Percentiles rank a stretch among this genome's conserved stretches.
These are phyloP conservation scores for Notiomystis cincta DNA, from an alignment of 2,113 vertebrate genomes.

Conservation along the genomic window DNA sequence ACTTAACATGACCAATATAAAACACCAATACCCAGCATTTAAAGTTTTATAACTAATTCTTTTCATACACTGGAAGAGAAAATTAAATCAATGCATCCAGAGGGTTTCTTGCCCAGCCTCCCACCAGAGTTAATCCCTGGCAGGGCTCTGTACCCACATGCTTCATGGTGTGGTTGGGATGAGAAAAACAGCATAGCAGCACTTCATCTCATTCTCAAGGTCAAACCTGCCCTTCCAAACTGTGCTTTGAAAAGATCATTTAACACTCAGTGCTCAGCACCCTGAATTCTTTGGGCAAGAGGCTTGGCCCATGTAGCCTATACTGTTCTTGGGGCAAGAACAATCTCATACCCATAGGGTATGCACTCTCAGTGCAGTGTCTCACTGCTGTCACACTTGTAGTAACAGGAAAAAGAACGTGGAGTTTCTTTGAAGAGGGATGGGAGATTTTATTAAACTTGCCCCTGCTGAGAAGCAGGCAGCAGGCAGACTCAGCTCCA, in stretches of 20 bases:
- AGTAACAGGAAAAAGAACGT: neutral
- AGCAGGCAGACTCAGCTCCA: neutral
- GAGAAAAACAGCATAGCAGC: neutral
- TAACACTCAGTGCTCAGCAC: neutral
- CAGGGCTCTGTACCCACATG: neutral
- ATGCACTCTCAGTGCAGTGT: rapidly evolving
- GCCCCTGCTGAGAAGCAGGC: neutral
- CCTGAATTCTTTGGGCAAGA: neutral
- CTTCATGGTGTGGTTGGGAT: neutral
- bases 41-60: neutral
- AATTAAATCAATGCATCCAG: neutral
- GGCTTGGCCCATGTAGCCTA: neutral
- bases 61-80: neutral
- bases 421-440: neutral
- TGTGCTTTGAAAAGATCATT: neutral
- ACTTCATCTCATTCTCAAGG: neutral
- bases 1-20: neutral
- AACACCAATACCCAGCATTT: neutral
- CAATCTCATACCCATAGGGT: rapidly evolving
- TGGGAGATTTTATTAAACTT: neutral
- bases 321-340: neutral
- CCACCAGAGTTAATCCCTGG: neutral
- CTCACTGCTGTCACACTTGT: neutral
- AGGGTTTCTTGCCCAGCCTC: neutral
- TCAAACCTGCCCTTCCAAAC: neutral